A percentile compares a stretch with the other conserved stretches of the same genome.
phyloP scores from a whole-genome alignment of 1,140 invertebrate species.

The Drosophila pallidifrons region DNA sequence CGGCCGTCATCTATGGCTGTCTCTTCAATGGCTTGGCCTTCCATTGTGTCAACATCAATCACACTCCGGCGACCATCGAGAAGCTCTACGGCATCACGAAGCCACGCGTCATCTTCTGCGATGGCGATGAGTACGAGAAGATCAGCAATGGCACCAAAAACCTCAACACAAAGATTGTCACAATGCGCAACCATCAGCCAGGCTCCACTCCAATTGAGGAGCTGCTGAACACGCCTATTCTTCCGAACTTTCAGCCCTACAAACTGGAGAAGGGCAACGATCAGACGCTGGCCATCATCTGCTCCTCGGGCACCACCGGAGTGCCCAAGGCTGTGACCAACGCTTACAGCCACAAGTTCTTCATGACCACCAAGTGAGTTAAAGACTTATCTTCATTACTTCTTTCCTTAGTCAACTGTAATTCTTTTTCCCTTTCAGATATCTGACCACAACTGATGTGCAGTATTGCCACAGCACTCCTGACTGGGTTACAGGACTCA shows the following conservation, averaged over 20 bases:
- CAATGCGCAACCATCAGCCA: constrained; percentile 33
- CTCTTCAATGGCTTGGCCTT: constrained; percentile 48
- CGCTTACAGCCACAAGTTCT: constrained; percentile 85
- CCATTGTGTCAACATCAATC: constrained; percentile 26
- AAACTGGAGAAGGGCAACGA: constrained; percentile 44
- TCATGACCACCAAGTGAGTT: constrained; percentile 25
- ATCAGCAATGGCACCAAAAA: constrained; percentile 20
- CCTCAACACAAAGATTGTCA: constrained; percentile 29
- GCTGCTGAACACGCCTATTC: constrained; percentile 22
- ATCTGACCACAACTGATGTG: constrained; percentile 27
- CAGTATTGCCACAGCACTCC: constrained; percentile 43
- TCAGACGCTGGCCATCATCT: constrained; percentile 75
- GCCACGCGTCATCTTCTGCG: constrained; percentile 64
- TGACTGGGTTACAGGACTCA: constrained; percentile 52
- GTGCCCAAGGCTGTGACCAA: constrained; percentile 91
- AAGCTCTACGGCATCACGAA: constrained; percentile 45
- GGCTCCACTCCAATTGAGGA: constrained; percentile 28
- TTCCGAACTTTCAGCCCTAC: constrained; percentile 22
- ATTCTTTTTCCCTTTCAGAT: constrained; percentile 1
- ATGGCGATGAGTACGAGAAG: constrained; percentile 48
- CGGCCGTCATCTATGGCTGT: constrained; percentile 41
- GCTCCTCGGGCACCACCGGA: constrained; percentile 90
- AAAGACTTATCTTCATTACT: not conserved
- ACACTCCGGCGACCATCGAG: constrained; percentile 21
- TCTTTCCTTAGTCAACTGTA: not conserved